phyloP scores from a whole-genome alignment of 2,888 invertebrate genomes.

The Dynastes tityus region DNA sequence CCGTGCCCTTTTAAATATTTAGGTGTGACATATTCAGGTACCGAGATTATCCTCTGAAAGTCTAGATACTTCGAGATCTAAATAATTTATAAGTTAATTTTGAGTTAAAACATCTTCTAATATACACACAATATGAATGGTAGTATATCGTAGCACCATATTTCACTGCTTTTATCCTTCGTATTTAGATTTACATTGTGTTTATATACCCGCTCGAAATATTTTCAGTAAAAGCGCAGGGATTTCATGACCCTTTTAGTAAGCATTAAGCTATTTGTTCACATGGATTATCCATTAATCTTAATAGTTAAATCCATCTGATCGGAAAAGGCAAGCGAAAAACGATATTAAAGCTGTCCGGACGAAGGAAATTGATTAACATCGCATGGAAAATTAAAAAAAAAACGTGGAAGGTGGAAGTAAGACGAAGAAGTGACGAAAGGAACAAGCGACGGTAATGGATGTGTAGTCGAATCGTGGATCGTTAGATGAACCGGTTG shows the following conservation, averaged over 20 bases:
- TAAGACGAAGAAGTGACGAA: conserved; percentile 34
- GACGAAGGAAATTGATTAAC: conserved; percentile 42
- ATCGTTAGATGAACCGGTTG: background rate
- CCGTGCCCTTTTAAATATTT: too few relatives aligned
- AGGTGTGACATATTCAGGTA: too few relatives aligned
- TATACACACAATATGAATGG: background rate
- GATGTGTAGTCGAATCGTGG: conserved; percentile 30
- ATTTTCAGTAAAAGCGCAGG: background rate
- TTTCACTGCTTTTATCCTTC: background rate
- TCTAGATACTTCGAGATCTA: too few relatives aligned
- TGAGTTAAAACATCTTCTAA: too few relatives aligned
- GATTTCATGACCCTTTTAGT: conserved; percentile 10
- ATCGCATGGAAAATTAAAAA: conserved; percentile 44
- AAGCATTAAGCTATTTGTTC: conserved; percentile 41
- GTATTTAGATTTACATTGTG: background rate
- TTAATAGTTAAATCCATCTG: conserved; percentile 46
- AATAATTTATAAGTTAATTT: too few relatives aligned
- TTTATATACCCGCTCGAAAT: conserved; percentile 6
- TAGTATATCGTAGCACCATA: background rate
- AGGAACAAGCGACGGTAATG: conserved; percentile 37
- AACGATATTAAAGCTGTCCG: conserved; percentile 43
- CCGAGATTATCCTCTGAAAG: too few relatives aligned
- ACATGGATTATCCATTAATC: conserved; percentile 46
- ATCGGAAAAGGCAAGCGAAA: conserved; percentile 40
- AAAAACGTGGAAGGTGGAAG: background rate